Evolutionary conservation across 2,797 vertebrate genomes (phyloP).

Genomic region (Poecilia picta): DNA sequence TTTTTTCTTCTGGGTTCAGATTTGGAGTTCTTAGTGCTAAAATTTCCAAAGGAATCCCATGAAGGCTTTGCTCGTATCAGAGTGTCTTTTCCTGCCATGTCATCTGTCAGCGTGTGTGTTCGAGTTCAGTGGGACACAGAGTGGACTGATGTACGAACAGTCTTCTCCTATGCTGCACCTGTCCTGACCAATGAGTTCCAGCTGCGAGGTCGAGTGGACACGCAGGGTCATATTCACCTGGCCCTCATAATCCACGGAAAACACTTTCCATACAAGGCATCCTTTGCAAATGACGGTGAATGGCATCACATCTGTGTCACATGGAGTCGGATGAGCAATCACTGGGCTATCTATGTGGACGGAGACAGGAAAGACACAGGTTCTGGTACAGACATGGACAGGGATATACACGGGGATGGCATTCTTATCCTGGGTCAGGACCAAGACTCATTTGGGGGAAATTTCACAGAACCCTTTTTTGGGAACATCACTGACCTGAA

Average conservation of each 20-base stretch:
- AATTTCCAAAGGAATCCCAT: conserved; percentile 81
- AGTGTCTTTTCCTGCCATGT: conserved; percentile 76
- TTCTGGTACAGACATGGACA: conserved; percentile 56
- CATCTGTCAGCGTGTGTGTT: conserved; percentile 83
- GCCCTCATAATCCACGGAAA: conserved; percentile 88
- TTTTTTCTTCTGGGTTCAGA: conserved; percentile 29
- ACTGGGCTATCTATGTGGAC: conserved; percentile 86
- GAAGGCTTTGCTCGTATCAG: conserved; percentile 82
- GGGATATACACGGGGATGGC: conserved; percentile 81
- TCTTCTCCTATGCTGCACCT: conserved; percentile 87
- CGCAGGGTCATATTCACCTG: conserved; percentile 77
- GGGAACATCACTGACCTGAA: conserved; percentile 89
- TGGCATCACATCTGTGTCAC: conserved; percentile 92
- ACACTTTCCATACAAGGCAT: conserved; percentile 84
- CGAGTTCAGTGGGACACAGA: conserved; percentile 86
- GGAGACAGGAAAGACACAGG: conserved; percentile 78
- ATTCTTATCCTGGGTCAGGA: conserved; percentile 92
- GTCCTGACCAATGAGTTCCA: conserved; percentile 89
- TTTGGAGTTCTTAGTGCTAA: conserved; percentile 71
- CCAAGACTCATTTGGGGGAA: conserved; percentile 90
- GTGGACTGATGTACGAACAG: conserved; percentile 78
- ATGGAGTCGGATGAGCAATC: conserved; percentile 78
- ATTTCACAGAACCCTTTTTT: conserved; percentile 91
- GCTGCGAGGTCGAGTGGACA: conserved; percentile 82
- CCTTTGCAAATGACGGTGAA: conserved; percentile 79